Percentiles rank a stretch among this genome's conserved stretches.
Evolutionary conservation across 2,797 vertebrate genomes (phyloP).

Genomic region (Echeneis naucrates): DNA sequence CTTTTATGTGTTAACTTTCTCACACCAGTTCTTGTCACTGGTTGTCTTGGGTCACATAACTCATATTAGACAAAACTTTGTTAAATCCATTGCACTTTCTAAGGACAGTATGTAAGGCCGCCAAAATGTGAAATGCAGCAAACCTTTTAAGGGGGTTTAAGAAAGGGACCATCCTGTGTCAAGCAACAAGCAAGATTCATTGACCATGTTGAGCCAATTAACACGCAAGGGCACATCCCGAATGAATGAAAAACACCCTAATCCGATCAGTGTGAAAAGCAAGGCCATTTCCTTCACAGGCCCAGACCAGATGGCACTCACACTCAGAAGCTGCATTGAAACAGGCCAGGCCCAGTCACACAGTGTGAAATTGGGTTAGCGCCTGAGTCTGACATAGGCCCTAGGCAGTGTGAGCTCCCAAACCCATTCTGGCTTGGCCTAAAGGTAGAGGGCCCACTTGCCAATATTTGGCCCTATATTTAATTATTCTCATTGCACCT

Average conservation of each 20-base stretch:
- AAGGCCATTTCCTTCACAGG: slow-evolving; percentile 85
- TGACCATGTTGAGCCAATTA: slow-evolving; percentile 88
- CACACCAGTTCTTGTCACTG: neutral
- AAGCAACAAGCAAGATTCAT: slow-evolving; percentile 79
- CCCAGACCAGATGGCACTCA: slow-evolving; percentile 85
- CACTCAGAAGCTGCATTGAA: slow-evolving; percentile 78
- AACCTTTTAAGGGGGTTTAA: slow-evolving; percentile 50
- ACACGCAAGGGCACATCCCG: slow-evolving; percentile 86
- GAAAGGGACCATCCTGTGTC: slow-evolving; percentile 65
- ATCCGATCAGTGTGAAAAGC: slow-evolving; percentile 88
- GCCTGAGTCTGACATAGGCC: slow-evolving; percentile 79
- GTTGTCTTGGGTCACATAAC: neutral
- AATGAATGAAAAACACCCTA: slow-evolving; percentile 88
- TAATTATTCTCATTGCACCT: slow-evolving; percentile 78
- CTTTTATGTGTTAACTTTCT: neutral
- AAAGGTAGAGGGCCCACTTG: slow-evolving; percentile 77
- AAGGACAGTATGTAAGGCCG: slow-evolving; percentile 4
- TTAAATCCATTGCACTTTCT: neutral
- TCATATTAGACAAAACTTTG: slow-evolving; percentile 3
- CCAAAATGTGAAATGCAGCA: slow-evolving; percentile 36
- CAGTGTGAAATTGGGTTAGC: slow-evolving; percentile 90
- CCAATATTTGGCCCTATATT: slow-evolving; percentile 75
- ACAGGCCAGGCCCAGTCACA: slow-evolving; percentile 79
- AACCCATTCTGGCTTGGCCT: slow-evolving; percentile 77
- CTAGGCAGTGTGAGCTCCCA: slow-evolving; percentile 76